Base-by-base conservation (phyloP, 2,888 invertebrate genomes). In the Esperia sulphurella region DNA sequence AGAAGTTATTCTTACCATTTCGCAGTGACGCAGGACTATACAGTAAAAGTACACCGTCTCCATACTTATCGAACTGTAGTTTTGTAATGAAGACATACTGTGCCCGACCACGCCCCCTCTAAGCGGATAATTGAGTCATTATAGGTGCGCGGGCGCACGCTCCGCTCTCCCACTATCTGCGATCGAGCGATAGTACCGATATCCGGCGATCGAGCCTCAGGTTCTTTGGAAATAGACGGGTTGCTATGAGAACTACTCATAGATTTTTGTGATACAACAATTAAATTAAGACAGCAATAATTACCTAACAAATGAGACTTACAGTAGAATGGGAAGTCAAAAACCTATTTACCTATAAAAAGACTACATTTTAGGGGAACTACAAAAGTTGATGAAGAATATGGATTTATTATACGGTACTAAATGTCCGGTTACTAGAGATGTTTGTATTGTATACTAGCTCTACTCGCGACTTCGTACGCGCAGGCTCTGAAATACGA, bases 41-140 rank as follows among this genome's bases (percentile, higher is more conserved):
- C 37, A 37, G 13, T 43, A 39, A 21, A 14, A 28, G 12, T 57
- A 60, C 51, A 51, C 51, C 52, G 41, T 42, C 50, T 74, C 79
- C 72, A 74, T 55, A 66, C 50, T 55, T 55, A 35, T 13, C 38
- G 48, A 52, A 48, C 71, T 50, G 48, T 52, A 58, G 50, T 63
- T 60, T 65, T 70, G 74, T 84, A 85, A 86, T 89, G 87, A 88
- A 88, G 88, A 88, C 83, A 84, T 85, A 88, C 74, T 76, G 79
- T 71, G 61, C 61, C 52, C 62, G 47, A 65, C 79, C 81, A 72
- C 88, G 87, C 88, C 88, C 69, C 65, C 82, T 63, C 86, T 88
- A 87, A 90, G 82, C 88, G 85, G 84, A 81, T 90, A 90, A 90
- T 90, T 88, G 90, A 90, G 90, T 83, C 89, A 90, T 90, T 90